Evolutionary conservation across 1,140 invertebrate species (phyloP).

Genomic region (Orius laevigatus): DNA sequence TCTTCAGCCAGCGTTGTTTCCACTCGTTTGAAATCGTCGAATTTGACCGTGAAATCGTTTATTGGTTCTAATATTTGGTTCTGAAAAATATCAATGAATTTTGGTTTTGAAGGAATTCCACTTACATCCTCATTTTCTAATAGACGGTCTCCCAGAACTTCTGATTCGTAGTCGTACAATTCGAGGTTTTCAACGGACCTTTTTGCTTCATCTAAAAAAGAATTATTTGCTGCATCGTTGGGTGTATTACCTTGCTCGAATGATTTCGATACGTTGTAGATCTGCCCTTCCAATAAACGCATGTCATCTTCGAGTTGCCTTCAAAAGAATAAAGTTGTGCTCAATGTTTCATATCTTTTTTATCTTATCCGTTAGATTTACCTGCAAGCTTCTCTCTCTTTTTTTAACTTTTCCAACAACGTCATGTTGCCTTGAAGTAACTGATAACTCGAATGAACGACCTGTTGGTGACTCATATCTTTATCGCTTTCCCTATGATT

Average conservation of each 20-base stretch:
- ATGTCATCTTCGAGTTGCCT: constrained; percentile 27
- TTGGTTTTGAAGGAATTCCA: too few species aligned
- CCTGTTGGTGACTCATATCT: neutral
- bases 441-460: constrained; percentile 27
- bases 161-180: too few species aligned
- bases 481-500: neutral
- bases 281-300: constrained; percentile 26
- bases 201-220: too few species aligned
- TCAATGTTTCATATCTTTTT: neutral
- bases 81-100: too few species aligned
- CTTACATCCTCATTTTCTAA: too few species aligned
- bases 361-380: constrained; percentile 3
- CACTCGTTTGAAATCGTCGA: neutral
- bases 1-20: neutral
- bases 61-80: too few species aligned
- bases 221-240: constrained; percentile 8
- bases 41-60: neutral
- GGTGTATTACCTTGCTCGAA: neutral
- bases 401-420: constrained; percentile 29
- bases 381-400: constrained; percentile 31
- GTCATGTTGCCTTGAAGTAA: constrained; percentile 34
- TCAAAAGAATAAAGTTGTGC: constrained; percentile 17
- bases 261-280: constrained; percentile 21
- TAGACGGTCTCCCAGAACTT: too few species aligned
- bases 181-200: too few species aligned